Evolutionary conservation across 2,113 vertebrate genomes (phyloP).

Genomic region (Malaclemys terrapin): DNA sequence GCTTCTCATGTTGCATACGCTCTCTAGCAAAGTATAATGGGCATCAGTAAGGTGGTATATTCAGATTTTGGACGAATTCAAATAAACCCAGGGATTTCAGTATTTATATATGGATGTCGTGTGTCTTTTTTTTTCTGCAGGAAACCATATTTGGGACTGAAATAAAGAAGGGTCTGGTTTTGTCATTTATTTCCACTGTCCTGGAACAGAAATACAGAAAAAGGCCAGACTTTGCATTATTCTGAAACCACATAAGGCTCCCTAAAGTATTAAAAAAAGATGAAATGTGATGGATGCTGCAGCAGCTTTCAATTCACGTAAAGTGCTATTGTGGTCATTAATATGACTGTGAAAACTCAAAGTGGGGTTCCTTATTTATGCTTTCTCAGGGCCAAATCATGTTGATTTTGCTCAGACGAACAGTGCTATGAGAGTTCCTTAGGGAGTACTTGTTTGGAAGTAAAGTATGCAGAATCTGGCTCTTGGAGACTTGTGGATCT

Average conservation of each 20-base stretch:
- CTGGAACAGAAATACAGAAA: not conserved
- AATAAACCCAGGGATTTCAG: not conserved
- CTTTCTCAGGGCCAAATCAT: not conserved
- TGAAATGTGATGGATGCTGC: not conserved
- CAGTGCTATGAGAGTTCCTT: not conserved
- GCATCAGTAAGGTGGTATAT: not conserved
- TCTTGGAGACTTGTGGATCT: conserved; percentile 18
- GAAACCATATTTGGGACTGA: accelerated
- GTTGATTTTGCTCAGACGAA: not conserved
- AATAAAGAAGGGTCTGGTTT: not conserved
- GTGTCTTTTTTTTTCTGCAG: not conserved
- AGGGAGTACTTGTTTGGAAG: not conserved
- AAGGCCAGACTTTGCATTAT: not conserved
- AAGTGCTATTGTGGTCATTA: not conserved
- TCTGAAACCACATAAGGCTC: not conserved
- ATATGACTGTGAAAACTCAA: not conserved
- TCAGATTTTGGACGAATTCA: not conserved
- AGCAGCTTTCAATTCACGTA: not conserved
- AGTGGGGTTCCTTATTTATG: not conserved
- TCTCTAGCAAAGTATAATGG: not conserved
- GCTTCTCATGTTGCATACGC: not conserved
- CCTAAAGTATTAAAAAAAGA: not conserved
- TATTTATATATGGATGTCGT: accelerated
- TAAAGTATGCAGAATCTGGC: not conserved
- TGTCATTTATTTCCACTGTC: not conserved